These are phyloP conservation scores for Crambe crambe DNA, from an alignment of 37 sponge, comb jelly and placozoan genomes.

Conservation along the genomic window DNA sequence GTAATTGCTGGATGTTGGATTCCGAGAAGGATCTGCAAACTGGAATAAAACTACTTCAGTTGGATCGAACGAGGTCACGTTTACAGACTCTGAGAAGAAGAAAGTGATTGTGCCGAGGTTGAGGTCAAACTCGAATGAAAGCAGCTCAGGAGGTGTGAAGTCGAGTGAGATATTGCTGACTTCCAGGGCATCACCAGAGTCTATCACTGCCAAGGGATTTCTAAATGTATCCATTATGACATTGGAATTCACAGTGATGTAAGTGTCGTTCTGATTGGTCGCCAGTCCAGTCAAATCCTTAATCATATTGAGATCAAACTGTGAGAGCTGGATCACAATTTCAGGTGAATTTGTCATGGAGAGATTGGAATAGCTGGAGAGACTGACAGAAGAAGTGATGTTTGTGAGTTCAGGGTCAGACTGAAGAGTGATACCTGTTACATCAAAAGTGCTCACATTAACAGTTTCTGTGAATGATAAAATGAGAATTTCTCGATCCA, in stretches of 20 bases:
- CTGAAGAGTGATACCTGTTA: constrained; percentile 48
- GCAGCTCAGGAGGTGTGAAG: constrained; percentile 55
- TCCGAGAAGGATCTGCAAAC: not conserved
- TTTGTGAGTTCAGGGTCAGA: not conserved
- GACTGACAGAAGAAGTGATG: constrained; percentile 21
- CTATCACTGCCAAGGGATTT: constrained; percentile 47
- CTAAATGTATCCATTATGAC: constrained; percentile 71
- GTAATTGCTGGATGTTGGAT: constrained; percentile 2
- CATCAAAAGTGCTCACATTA: constrained; percentile 51
- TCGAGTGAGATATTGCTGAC: constrained; percentile 44
- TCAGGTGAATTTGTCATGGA: constrained; percentile 26
- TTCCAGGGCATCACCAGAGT: constrained; percentile 26
- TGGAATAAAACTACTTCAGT: constrained; percentile 59
- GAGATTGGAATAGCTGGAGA: constrained; percentile 11
- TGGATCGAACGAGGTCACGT: constrained; percentile 50
- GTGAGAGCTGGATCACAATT: constrained; percentile 37
- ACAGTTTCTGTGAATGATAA: constrained; percentile 90
- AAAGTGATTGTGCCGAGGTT: constrained; percentile 64
- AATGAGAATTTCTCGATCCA: constrained; percentile 44
- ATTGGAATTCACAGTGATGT: constrained; percentile 32
- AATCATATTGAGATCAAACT: constrained; percentile 65
- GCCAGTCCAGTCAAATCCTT: constrained; percentile 71
- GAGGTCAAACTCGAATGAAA: constrained; percentile 63
- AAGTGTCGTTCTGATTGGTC: constrained; percentile 64
- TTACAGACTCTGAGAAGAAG: constrained; percentile 84